These are phyloP conservation scores for Sternotherus odoratus DNA, from an alignment of 2,797 vertebrate species.

Conservation along the genomic window DNA sequence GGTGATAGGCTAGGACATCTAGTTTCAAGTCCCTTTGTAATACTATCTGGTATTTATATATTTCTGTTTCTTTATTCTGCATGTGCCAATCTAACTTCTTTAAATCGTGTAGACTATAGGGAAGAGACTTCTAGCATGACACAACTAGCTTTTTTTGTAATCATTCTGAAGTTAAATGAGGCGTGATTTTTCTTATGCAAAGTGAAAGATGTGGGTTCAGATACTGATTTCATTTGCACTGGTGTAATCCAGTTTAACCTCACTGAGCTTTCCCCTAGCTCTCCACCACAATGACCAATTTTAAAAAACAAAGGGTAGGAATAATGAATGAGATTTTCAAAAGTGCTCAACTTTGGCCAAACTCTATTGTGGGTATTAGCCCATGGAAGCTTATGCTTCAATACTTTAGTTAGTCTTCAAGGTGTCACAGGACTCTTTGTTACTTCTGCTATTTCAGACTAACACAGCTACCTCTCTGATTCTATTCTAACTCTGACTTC, in stretches of 20 bases:
- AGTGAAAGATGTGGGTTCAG: background rate
- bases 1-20: background rate
- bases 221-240: background rate
- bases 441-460: too few species aligned
- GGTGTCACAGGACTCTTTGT: too few species aligned
- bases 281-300: background rate
- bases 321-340: conserved; percentile 41
- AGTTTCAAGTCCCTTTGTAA: background rate
- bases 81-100: background rate
- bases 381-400: too few species aligned
- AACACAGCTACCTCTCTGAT: too few species aligned
- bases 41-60: background rate
- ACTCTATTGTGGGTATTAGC: too few species aligned
- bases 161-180: conserved; percentile 4
- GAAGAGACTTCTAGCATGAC: background rate
- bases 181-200: background rate
- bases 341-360: background rate
- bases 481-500: conserved; percentile 34
- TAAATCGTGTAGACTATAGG: background rate
- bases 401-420: too few species aligned
- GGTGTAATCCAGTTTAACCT: background rate
- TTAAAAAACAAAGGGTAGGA: background rate
- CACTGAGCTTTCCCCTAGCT: background rate
- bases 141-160: background rate
- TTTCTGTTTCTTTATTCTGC: background rate